Percentiles rank a stretch among this genome's conserved stretches.
Evolutionary conservation across 1,140 invertebrate genomes (phyloP).

Genomic region (Drosophila sulfurigaster): DNA sequence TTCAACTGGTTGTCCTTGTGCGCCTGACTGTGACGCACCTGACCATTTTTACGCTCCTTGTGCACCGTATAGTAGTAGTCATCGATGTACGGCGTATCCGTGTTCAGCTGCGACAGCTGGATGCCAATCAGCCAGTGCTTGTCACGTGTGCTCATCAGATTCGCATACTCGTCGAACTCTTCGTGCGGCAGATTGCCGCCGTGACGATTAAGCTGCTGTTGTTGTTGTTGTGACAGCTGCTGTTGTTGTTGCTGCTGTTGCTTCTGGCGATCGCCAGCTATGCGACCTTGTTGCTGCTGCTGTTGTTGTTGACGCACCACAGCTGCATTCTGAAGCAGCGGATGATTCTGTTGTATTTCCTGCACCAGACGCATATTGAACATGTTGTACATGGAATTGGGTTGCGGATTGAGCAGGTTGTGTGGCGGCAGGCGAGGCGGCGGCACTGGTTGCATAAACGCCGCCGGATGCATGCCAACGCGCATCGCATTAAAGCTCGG

Average conservation of each 20-base stretch:
- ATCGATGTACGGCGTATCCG: constrained; percentile 93
- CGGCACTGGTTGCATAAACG: constrained; percentile 84
- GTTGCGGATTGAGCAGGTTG: constrained; percentile 68
- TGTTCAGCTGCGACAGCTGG: constrained; percentile 94
- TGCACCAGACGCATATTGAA: constrained; percentile 86
- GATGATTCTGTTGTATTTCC: constrained; percentile 87
- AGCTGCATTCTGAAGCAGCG: constrained; percentile 84
- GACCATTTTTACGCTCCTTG: constrained; percentile 86
- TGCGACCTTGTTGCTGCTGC: constrained; percentile 42
- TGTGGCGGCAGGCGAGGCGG: constrained; percentile 69
- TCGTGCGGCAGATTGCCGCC: constrained; percentile 77
- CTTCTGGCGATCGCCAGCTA: constrained; percentile 51
- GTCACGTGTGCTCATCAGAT: constrained; percentile 95
- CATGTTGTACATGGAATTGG: constrained; percentile 81
- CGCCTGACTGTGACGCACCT: constrained; percentile 86
- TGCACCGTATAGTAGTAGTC: constrained; percentile 94
- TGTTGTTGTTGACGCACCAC: constrained; percentile 50
- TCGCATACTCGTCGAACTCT: constrained; percentile 92
- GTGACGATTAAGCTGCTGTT: constrained; percentile 49
- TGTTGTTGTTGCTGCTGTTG: constrained; percentile 42
- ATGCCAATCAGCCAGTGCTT: constrained; percentile 98
- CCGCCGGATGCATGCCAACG: constrained; percentile 80
- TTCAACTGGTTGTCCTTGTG: constrained; percentile 88
- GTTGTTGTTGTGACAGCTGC: constrained; percentile 42
- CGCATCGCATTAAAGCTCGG: constrained; percentile 84